These are phyloP conservation scores for Bruchidius siliquastri DNA, from an alignment of 2,888 invertebrate genomes.

Conservation along the genomic window DNA sequence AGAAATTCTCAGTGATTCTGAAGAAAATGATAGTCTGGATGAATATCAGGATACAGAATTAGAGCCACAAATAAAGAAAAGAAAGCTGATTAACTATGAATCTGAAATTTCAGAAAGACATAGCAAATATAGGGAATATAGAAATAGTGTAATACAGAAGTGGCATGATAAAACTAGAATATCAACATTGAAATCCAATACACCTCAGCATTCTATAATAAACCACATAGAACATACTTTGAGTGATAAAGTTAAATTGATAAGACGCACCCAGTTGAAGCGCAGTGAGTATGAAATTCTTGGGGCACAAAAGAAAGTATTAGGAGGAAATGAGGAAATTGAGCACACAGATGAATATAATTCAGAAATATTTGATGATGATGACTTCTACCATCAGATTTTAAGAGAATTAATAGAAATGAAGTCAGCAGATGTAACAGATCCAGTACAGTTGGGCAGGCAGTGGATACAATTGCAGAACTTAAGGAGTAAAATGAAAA, in stretches of 20 bases:
- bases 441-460: conserved; percentile 79
- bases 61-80: conserved; percentile 46
- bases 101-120: conserved; percentile 55
- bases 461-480: conserved; percentile 92
- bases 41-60: conserved; percentile 26
- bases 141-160: conserved; percentile 80
- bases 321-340: conserved; percentile 13
- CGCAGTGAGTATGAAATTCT: conserved; percentile 68
- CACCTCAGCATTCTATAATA: conserved; percentile 55
- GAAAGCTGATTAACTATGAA: conserved; percentile 58
- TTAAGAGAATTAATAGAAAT: conserved; percentile 88
- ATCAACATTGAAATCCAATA: conserved; percentile 57
- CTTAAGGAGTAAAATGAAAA: conserved; percentile 85
- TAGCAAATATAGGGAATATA: conserved; percentile 59
- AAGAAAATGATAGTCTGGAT: conserved; percentile 41
- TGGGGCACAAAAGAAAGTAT: conserved; percentile 49
- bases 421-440: conserved; percentile 77
- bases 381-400: conserved; percentile 94
- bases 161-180: conserved; percentile 93
- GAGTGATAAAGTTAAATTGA: conserved; percentile 68
- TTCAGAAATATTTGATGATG: conserved; percentile 89
- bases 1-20: conserved; percentile 62
- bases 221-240: conserved; percentile 85
- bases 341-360: conserved; percentile 56
- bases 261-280: conserved; percentile 75